A percentile compares a stretch with the other conserved stretches of the same genome.
phyloP scores from a whole-genome alignment of 2,113 vertebrate genomes.

The Sprattus sprattus region DNA sequence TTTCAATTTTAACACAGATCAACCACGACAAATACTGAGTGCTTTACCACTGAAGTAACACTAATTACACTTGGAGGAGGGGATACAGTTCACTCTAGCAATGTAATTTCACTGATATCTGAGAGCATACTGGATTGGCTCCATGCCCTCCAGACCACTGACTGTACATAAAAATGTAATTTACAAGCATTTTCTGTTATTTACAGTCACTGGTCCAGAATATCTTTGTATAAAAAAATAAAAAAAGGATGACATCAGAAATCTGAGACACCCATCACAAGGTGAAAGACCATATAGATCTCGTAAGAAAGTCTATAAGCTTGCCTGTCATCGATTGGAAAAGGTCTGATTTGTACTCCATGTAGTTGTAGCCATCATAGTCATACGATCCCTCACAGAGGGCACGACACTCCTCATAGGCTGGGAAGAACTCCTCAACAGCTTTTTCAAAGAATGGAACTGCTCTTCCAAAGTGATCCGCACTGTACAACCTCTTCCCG shows the following conservation, averaged over 20 bases:
- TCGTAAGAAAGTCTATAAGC: not conserved
- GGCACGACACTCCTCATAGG: constrained; percentile 77
- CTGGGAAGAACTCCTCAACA: constrained; percentile 75
- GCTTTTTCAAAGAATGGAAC: constrained; percentile 83
- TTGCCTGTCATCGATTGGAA: constrained; percentile 89
- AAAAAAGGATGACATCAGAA: not conserved
- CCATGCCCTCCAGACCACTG: too few relatives aligned
- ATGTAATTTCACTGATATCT: not conserved
- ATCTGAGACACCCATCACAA: not conserved
- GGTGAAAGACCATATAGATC: too few relatives aligned
- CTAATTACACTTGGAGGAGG: not conserved
- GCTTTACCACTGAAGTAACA: not conserved
- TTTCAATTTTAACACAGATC: not conserved
- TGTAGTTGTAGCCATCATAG: constrained; percentile 95
- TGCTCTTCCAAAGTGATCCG: constrained; percentile 75
- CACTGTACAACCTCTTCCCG: constrained; percentile 81
- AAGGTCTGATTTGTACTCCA: constrained; percentile 93
- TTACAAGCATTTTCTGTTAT: too few relatives aligned
- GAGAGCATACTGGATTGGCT: not conserved
- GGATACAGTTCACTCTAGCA: not conserved
- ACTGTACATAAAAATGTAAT: too few relatives aligned
- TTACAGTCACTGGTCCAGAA: too few relatives aligned
- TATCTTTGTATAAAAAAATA: too few relatives aligned
- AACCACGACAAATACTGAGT: not conserved
- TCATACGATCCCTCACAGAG: constrained; percentile 90